Conservation (phyloP, 1,140 invertebrate species). For the Triops longicaudatus region DNA sequence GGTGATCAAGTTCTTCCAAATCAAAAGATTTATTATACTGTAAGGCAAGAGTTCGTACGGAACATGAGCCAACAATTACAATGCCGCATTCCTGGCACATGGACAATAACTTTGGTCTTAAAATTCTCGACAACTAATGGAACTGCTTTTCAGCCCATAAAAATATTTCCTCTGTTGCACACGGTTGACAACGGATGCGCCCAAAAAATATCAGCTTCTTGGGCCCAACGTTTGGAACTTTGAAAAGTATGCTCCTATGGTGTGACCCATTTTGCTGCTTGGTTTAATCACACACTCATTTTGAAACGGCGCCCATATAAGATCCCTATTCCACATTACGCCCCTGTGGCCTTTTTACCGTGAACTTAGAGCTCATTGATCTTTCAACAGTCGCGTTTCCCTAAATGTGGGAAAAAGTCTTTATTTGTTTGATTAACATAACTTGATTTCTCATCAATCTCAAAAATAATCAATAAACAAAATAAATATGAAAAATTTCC, state of each 20-base stretch:
- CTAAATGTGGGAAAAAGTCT: neutral
- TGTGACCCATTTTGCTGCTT: neutral
- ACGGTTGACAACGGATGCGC: neutral
- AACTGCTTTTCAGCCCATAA: neutral
- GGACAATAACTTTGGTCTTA: neutral
- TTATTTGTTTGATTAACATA: neutral
- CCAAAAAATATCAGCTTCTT: neutral
- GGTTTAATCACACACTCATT: neutral
- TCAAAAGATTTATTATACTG: no score
- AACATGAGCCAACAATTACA: no score
- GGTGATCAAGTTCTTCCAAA: no score
- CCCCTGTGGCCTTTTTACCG: neutral
- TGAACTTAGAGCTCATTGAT: neutral
- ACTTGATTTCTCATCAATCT: no score
- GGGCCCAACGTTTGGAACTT: neutral
- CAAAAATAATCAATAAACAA: no score
- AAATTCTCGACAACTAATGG: neutral
- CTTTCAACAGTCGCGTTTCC: neutral
- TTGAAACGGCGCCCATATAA: neutral
- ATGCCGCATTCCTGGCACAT: neutral
- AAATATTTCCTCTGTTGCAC: neutral
- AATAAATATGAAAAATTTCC: no score
- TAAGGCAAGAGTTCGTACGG: no score
- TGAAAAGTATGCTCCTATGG: neutral
- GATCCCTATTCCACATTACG: neutral